phyloP scores from a whole-genome alignment of 2,888 invertebrate species.

The Acleris cristana region DNA sequence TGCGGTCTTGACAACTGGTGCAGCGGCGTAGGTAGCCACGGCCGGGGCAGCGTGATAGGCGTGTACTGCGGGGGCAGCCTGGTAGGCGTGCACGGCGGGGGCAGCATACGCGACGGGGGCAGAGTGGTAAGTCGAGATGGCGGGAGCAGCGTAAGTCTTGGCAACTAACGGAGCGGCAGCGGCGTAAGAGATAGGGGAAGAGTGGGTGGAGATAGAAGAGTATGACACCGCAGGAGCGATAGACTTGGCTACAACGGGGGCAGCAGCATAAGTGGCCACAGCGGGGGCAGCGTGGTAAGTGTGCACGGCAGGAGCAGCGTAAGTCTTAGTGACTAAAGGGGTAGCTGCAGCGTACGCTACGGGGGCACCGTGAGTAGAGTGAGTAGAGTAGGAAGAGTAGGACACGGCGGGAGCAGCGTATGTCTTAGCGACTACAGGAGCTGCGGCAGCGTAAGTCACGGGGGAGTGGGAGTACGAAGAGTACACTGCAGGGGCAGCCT shows the following conservation, averaged over 20 bases:
- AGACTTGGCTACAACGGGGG: constrained; percentile 69
- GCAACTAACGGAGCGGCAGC: constrained; percentile 45
- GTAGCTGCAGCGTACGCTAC: constrained; percentile 50
- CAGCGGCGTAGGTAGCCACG: constrained; percentile 61
- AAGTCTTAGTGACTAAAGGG: constrained; percentile 59
- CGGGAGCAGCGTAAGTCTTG: constrained; percentile 52
- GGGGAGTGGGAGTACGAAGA: constrained; percentile 44
- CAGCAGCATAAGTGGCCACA: constrained; percentile 76
- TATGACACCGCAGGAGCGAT: constrained; percentile 48
- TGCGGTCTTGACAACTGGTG: constrained; percentile 53
- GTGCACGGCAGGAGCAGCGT: constrained; percentile 50
- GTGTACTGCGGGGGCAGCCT: constrained; percentile 45
- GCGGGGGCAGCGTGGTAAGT: constrained; percentile 51
- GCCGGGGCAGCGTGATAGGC: constrained; percentile 52
- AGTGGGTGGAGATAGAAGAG: constrained; percentile 36
- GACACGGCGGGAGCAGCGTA: constrained; percentile 48
- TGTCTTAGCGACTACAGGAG: constrained; percentile 69
- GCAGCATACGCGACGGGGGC: constrained; percentile 58
- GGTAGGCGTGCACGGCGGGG: constrained; percentile 59
- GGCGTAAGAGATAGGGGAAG: constrained; percentile 42
- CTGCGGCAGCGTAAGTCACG: constrained; percentile 53
- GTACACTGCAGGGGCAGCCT: constrained; percentile 50
- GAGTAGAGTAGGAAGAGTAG: constrained; percentile 39
- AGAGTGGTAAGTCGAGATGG: constrained; percentile 39
- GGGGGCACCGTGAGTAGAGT: constrained; percentile 47